These are phyloP conservation scores for Sturmia bella DNA, from an alignment of 2,888 invertebrate species.

Conservation along the genomic window DNA sequence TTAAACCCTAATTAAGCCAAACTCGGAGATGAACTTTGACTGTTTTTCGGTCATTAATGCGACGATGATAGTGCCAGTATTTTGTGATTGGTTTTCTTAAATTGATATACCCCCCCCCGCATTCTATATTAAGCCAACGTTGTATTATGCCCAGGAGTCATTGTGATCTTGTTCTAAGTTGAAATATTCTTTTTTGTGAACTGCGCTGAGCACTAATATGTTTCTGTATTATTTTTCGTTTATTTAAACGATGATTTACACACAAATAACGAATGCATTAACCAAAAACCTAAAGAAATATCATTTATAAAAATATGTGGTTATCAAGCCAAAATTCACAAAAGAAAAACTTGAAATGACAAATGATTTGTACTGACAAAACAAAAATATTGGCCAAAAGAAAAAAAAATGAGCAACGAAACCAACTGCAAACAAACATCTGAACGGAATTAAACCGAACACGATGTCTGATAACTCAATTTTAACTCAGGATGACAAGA, in stretches of 20 bases:
- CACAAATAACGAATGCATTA: background rate
- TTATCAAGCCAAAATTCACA: conserved; percentile 27
- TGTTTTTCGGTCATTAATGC: too few relatives aligned
- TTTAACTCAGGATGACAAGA: conserved; percentile 76
- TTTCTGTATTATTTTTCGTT: background rate
- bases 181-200: too few relatives aligned
- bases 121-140: too few relatives aligned
- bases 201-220: too few relatives aligned
- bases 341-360: conserved; percentile 42
- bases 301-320: conserved; percentile 30
- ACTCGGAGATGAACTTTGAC: too few relatives aligned
- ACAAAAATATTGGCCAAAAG: conserved; percentile 50
- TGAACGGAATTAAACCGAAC: conserved; percentile 24
- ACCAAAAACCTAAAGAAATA: background rate
- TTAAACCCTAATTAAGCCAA: too few relatives aligned
- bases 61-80: too few relatives aligned
- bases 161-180: too few relatives aligned
- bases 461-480: conserved; percentile 76
- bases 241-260: background rate
- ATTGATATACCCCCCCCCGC: too few relatives aligned
- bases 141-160: too few relatives aligned
- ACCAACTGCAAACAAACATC: background rate
- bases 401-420: background rate
- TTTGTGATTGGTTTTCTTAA: too few relatives aligned
- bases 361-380: conserved; percentile 69